Evolutionary conservation across 2,113 vertebrate genomes (phyloP).

Genomic region (Chloroceryle aenea): DNA sequence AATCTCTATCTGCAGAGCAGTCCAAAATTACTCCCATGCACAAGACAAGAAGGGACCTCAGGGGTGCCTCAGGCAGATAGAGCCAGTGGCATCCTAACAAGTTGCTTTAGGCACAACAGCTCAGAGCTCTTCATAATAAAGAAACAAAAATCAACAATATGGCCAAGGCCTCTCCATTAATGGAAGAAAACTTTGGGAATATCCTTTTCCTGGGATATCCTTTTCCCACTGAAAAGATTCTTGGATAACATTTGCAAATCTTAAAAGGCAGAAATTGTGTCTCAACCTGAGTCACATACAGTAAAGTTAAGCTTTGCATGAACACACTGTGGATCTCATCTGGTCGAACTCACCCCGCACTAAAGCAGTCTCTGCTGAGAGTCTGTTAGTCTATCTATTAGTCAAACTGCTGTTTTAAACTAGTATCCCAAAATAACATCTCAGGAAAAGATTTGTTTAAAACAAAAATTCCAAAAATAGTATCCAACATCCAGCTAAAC

Average conservation of each 20-base stretch:
- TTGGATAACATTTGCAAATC: background rate
- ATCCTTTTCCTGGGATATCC: background rate
- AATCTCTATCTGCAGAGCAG: background rate
- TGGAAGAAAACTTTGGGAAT: background rate
- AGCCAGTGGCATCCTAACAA: background rate
- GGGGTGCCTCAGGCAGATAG: background rate
- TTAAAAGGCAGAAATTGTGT: background rate
- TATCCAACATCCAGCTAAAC: background rate
- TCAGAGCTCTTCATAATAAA: background rate
- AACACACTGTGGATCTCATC: background rate
- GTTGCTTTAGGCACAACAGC: background rate
- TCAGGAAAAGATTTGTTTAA: background rate
- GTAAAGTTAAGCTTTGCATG: background rate
- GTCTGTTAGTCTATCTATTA: too few species aligned
- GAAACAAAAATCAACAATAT: background rate
- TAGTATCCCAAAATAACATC: background rate
- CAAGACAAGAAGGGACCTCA: background rate
- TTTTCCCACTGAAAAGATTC: background rate
- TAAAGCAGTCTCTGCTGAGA: background rate
- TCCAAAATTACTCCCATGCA: background rate
- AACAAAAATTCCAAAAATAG: background rate
- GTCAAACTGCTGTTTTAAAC: background rate
- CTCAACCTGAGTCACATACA: accelerated
- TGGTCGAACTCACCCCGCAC: background rate
- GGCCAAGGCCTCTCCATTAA: background rate